Base-by-base conservation (phyloP, 2,888 invertebrate species). In the Athalia circularis region DNA sequence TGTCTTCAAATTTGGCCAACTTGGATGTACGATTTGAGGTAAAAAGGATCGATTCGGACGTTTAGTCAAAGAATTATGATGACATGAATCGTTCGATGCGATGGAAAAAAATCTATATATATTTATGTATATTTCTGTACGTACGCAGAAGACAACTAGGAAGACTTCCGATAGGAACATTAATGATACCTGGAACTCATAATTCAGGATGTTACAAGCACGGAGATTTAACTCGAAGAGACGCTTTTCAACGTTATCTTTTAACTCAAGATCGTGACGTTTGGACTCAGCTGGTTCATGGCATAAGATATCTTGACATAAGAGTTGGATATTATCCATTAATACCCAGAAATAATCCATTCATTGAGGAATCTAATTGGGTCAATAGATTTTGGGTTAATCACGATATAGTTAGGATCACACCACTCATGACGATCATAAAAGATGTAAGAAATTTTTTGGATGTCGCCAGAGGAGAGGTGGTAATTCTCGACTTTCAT, bases 281-380 rank as follows among this genome's bases (percentile, higher is more conserved):
- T 72, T 96, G 96, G 95, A 93, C 94, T 0, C 97, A 97, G 86
- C 92, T 97, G n/a, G 94, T 96, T 0, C 95, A 95, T 87, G 97
- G 97, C 76, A 94, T 96, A 85, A 92, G 97, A 86, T 96, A 96
- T 90, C 91, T 97, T 72, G 96, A 97, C 89, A 92, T 97, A 77
- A 93, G 96, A 84, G 93, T 97, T 81, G 96, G 95, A 80, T 96
- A 94, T 90, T 95, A 93, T 82, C 89, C 83, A 79, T 85, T 80
- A 80, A 86, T 78, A 80, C 86, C 81, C 82, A 79, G 82, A 80
- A 83, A 83, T 5, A 83, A 84, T 4, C 80, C 81, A 6, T 65
- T 81, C 15, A 80, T 67, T 29, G 83, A 81, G 68, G 85, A 82
- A 29, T 77, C 68, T 8, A 84, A 83, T 67, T 80, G 82, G 62